phyloP scores from a whole-genome alignment of 2,888 invertebrate genomes.

The Lithosia quadra region DNA sequence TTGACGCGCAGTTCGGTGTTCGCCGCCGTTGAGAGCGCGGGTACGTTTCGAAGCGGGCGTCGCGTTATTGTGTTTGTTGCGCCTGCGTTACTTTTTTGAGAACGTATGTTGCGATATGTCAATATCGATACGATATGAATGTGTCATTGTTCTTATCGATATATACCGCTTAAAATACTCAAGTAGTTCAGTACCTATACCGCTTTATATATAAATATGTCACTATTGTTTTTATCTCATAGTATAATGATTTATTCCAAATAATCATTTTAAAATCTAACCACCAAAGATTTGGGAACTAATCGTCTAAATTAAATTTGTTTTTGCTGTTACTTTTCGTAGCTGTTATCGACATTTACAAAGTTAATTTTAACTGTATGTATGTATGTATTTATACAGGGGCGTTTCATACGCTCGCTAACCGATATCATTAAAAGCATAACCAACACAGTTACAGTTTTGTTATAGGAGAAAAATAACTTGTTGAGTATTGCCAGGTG shows the following conservation, averaged over 20 bases:
- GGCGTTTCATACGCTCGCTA: slow-evolving; percentile 47
- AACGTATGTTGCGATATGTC: slow-evolving; percentile 55
- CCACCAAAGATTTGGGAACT: slow-evolving; percentile 68
- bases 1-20: slow-evolving; percentile 51
- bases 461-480: slow-evolving; percentile 28
- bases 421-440: slow-evolving; percentile 48
- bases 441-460: slow-evolving; percentile 27
- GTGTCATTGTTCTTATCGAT: slow-evolving; percentile 60
- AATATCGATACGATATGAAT: slow-evolving; percentile 46
- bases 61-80: slow-evolving; percentile 55
- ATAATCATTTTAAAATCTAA: slow-evolving; percentile 49
- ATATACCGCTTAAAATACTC: slow-evolving; percentile 61
- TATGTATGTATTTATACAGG: slow-evolving; percentile 51
- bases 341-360: slow-evolving; percentile 40
- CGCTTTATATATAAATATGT: slow-evolving; percentile 37
- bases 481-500: slow-evolving; percentile 43
- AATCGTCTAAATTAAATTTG: slow-evolving; percentile 49
- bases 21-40: slow-evolving; percentile 20
- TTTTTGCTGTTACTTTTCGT: slow-evolving; percentile 38
- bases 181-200: slow-evolving; percentile 50
- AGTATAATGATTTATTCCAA: slow-evolving; percentile 33
- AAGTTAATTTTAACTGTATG: slow-evolving; percentile 38
- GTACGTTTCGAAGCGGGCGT: slow-evolving; percentile 51
- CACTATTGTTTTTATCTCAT: slow-evolving; percentile 32
- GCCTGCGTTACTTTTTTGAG: slow-evolving; percentile 60